Conservation (phyloP, 2,797 vertebrate genomes). For the Erpetoichthys calabaricus region DNA sequence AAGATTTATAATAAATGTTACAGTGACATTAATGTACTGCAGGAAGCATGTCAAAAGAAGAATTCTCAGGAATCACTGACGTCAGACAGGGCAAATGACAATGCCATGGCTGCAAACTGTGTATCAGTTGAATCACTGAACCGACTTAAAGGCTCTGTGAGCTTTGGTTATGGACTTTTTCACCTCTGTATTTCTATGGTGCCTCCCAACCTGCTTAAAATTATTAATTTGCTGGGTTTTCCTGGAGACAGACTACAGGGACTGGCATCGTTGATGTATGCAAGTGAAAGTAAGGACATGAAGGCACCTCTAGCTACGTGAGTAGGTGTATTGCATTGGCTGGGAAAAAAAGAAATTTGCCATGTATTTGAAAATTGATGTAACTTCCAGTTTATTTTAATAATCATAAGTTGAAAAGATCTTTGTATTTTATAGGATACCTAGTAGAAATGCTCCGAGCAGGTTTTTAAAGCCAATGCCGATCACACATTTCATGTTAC, state of each 20-base stretch:
- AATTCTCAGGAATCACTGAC: conserved; percentile 44
- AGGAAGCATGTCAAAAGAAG: conserved; percentile 70
- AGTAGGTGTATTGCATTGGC: conserved; percentile 77
- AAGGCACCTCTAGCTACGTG: conserved; percentile 99
- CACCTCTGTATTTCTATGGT: conserved; percentile 99
- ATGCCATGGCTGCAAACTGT: conserved; percentile 51
- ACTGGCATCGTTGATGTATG: conserved; percentile 83
- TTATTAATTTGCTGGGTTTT: conserved; percentile 98
- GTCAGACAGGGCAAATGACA: conserved; percentile 66
- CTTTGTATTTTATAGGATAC: too few relatives aligned
- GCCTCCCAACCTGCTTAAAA: conserved; percentile 96
- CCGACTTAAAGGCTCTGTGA: conserved; percentile 93
- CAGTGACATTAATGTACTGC: conserved; percentile 82
- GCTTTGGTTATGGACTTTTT: conserved; percentile 98
- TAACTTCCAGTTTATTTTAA: not conserved
- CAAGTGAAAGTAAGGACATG: conserved; percentile 99
- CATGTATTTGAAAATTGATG: too few relatives aligned
- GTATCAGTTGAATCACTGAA: conserved; percentile 73
- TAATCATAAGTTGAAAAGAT: not conserved
- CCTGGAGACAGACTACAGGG: conserved; percentile 93
- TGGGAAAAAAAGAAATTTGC: conserved; percentile 18
- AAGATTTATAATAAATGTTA: conserved; percentile 98
- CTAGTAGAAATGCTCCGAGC: too few relatives aligned
- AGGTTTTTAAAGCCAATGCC: too few relatives aligned
- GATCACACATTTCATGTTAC: too few relatives aligned